Evolutionary conservation across 2,113 vertebrate species (phyloP).

Genomic region (Montifringilla adamsi): DNA sequence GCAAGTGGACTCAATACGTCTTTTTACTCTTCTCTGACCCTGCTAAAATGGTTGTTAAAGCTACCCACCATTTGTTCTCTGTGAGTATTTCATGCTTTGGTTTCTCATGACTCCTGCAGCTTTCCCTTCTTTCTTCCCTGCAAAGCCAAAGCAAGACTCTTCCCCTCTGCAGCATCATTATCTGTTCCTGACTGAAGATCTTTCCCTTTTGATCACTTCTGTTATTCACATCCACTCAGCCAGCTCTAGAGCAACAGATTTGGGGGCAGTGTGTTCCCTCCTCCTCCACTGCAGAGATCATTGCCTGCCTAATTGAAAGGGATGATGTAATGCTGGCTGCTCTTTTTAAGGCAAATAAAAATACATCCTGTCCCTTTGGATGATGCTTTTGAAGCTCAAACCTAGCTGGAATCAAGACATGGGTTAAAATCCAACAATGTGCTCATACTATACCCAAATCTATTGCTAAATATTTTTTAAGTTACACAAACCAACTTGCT

Average conservation of each 20-base stretch:
- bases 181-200: background rate
- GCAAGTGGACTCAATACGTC: constrained; percentile 17
- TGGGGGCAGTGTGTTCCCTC: background rate
- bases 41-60: constrained; percentile 32
- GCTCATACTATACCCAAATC: background rate
- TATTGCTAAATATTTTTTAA: background rate
- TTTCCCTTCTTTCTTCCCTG: background rate
- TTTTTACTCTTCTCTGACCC: constrained; percentile 39
- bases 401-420: background rate
- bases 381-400: constrained; percentile 6
- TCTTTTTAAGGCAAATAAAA: constrained; percentile 51
- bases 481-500: background rate
- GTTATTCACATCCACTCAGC: background rate
- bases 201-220: background rate
- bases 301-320: constrained; percentile 14
- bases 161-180: background rate
- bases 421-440: constrained; percentile 9
- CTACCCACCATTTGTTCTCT: constrained; percentile 14
- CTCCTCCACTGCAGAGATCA: background rate
- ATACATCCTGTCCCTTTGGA: constrained; percentile 5
- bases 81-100: background rate
- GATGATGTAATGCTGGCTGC: constrained; percentile 47
- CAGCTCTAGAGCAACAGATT: background rate
- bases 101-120: constrained; percentile 32
- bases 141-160: background rate